Evolutionary conservation across 2,797 vertebrate genomes (phyloP), one percentile per base, ranked within the genome.

Genomic region (Antennarius maculatus): DNA sequence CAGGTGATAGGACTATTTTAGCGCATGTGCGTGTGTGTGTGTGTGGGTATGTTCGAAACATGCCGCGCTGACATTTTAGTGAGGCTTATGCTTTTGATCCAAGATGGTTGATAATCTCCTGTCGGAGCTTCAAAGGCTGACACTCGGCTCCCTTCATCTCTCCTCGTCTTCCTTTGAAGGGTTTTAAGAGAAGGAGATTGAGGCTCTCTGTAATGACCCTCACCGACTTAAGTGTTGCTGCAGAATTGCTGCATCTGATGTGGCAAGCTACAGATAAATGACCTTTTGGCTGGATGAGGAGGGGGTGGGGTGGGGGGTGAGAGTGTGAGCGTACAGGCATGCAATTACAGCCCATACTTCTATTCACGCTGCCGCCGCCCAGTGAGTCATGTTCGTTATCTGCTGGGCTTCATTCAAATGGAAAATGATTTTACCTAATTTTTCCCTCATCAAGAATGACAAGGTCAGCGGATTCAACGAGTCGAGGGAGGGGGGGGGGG

Each of bases 401-500:
- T 62, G 86, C 61, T 10, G 16, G 43, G 73, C 66, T 73, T 83
- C 74, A 86, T 87, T 90, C 83, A 71, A 50, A 88, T 88, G 85
- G 75, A 89, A 86, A 90, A 79, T 53, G 85, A 69, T 64, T 85
- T 88, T 79, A 74, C 74, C 75, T 82, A 56, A 82, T 89, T 86
- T 84, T 80, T 72, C 71, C 66, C 78, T 85, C 82, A 57, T 83
- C 74, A 74, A 58, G 65, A 80, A 84, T 77, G 80, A 88, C 86
- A 80, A 89, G 86, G 89, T 89, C 82, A 86, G 47, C 12, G 57
- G 61, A 86, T 76, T 87, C 77, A 83, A 88, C 89, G 88, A 87
- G 77, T 86, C 41, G 61, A 81, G 77, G 69, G 4, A 28, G 37
- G 46, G 66, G 72, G 76, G 69, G 4, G 31, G 31, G 48, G 66